Conservation (phyloP, 2,797 vertebrate species). For the Helostoma temminkii region DNA sequence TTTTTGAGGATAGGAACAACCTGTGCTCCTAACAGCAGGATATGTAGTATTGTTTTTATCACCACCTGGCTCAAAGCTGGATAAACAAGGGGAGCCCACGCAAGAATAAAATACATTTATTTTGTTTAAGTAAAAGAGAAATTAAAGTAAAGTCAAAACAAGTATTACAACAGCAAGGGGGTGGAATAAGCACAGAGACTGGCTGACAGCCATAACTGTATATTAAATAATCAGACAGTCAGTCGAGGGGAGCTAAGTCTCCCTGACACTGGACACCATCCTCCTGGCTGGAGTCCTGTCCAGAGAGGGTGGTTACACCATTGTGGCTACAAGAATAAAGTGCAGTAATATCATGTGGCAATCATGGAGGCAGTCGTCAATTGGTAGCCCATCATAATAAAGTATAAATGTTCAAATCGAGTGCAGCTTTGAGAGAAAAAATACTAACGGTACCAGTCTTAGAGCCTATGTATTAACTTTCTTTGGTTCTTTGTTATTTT, state of each 20-base stretch:
- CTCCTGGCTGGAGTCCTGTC: conserved; percentile 14
- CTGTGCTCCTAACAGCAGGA: background rate
- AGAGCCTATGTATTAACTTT: background rate
- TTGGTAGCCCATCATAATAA: conserved; percentile 7
- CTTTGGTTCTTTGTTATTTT: conserved; percentile 1
- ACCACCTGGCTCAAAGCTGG: background rate
- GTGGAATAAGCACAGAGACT: background rate
- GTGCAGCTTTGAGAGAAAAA: background rate
- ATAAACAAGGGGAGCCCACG: background rate
- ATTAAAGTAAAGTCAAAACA: background rate
- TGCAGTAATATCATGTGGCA: background rate
- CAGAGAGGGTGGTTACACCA: background rate
- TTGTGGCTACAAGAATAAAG: background rate
- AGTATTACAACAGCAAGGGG: background rate
- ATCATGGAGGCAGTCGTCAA: conserved; percentile 6
- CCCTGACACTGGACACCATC: conserved; percentile 13
- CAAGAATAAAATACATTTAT: background rate
- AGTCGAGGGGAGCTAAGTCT: conserved; percentile 14
- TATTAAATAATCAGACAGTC: conserved; percentile 2
- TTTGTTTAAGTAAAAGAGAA: background rate
- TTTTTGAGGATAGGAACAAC: conserved; percentile 5
- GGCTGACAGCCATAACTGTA: conserved; percentile 2
- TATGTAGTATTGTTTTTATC: background rate
- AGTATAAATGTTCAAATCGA: background rate
- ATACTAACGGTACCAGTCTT: background rate